A percentile compares a stretch with the other conserved stretches of the same genome.
Evolutionary conservation across 2,888 invertebrate genomes (phyloP).

Genomic region (Lycia hirtaria): DNA sequence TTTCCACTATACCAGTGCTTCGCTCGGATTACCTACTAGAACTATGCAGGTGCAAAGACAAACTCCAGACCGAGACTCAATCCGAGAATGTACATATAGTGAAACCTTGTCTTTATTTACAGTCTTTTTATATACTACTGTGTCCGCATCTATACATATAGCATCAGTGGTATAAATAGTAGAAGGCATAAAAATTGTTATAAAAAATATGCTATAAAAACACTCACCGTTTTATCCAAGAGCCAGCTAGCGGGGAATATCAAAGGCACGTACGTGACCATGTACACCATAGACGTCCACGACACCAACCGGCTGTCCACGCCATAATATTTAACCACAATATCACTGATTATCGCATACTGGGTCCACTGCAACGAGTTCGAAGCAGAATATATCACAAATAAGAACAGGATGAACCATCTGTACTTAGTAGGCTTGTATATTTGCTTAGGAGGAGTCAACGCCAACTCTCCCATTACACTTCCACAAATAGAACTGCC

Average conservation of each 20-base stretch:
- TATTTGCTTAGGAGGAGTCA: conserved; percentile 39
- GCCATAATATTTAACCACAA: conserved; percentile 90
- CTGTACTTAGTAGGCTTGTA: conserved; percentile 88
- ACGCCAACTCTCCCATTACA: conserved; percentile 58
- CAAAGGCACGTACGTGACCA: conserved; percentile 98
- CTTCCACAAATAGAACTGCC: conserved; percentile 56
- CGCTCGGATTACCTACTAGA: too few species aligned
- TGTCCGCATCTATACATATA: too few species aligned
- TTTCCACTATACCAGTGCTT: too few species aligned
- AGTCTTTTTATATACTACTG: too few species aligned
- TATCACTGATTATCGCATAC: conserved; percentile 95
- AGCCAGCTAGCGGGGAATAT: conserved; percentile 99
- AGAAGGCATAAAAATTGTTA: too few species aligned
- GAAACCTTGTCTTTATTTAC: too few species aligned
- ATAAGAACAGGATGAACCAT: conserved; percentile 93
- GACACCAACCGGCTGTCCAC: conserved; percentile 90
- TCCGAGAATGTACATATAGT: too few species aligned
- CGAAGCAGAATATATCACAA: conserved; percentile 94
- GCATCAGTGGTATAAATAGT: too few species aligned
- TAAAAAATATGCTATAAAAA: conserved; percentile 12
- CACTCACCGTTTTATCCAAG: conserved; percentile 94
- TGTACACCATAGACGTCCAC: conserved; percentile 99
- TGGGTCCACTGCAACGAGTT: conserved; percentile 99
- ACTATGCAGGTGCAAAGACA: too few species aligned
- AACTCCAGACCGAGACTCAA: too few species aligned